Evolutionary conservation across 2,797 vertebrate genomes (phyloP).

Genomic region (Tauraco hartlaubi): DNA sequence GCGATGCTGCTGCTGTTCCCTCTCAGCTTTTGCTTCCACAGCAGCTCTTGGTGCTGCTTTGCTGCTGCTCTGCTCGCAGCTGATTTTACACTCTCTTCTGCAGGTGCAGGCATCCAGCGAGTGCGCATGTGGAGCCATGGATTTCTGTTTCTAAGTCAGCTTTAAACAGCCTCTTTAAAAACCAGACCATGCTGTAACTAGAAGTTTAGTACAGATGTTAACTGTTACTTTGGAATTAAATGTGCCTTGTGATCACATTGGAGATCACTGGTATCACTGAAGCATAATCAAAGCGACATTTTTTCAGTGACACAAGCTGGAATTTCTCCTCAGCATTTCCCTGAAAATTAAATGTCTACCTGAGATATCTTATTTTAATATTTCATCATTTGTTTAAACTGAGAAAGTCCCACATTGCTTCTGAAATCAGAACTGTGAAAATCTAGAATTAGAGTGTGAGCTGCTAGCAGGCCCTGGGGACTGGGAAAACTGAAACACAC

Average conservation of each 20-base stretch:
- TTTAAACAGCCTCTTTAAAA: neutral
- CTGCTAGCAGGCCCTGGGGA: neutral
- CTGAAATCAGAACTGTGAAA: neutral
- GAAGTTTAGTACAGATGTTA: neutral
- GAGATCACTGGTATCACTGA: neutral
- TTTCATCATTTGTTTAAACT: neutral
- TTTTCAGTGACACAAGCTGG: neutral
- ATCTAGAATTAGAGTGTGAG: neutral
- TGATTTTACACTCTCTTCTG: neutral
- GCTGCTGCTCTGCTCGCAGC: neutral
- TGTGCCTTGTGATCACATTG: fast-evolving
- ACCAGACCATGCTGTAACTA: neutral
- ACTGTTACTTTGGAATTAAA: neutral
- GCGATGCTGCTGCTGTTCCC: neutral
- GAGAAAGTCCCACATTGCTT: neutral
- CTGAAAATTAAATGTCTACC: neutral
- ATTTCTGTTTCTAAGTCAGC: neutral
- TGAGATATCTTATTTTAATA: neutral
- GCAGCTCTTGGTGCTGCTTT: neutral
- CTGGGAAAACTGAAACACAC: neutral
- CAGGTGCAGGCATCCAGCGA: too few species aligned
- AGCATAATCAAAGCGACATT: neutral
- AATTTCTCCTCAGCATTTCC: neutral
- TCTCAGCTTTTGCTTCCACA: neutral
- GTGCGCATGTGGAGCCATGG: fast-evolving